These are phyloP conservation scores for Bombus impatiens DNA, from an alignment of 1,140 invertebrate species.

Conservation along the genomic window DNA sequence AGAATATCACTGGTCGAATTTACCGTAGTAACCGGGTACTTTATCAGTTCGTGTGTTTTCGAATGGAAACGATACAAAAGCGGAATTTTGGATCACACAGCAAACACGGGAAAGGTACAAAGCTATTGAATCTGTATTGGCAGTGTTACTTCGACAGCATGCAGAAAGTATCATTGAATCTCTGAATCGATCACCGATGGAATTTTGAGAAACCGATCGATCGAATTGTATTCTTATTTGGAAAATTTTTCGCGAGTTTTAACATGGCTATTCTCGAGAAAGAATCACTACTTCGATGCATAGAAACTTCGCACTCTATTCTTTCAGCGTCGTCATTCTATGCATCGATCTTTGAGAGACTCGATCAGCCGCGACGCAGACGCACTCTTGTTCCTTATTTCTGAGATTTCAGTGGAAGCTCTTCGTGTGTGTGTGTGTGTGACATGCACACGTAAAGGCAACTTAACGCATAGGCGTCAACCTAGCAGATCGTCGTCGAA, in stretches of 20 bases:
- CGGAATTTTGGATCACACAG: slow-evolving; percentile 5
- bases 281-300: slow-evolving; percentile 39
- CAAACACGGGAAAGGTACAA: not conserved
- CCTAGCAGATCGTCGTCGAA: not conserved
- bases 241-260: not conserved
- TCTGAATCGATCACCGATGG: not conserved
- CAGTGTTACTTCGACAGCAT: slow-evolving; percentile 18
- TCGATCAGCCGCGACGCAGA: slow-evolving; percentile 66
- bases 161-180: not conserved
- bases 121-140: slow-evolving; percentile 26
- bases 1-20: not conserved
- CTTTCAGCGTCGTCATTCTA: slow-evolving; percentile 41
- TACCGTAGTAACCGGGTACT: no score
- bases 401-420: not conserved
- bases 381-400: slow-evolving; percentile 59
- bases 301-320: not conserved
- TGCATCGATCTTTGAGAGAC: slow-evolving; percentile 49
- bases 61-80: not conserved
- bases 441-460: slow-evolving; percentile 40
- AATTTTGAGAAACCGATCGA: not conserved
- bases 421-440: slow-evolving; percentile 30
- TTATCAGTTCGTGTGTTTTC: not conserved
- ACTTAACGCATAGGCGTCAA: slow-evolving; percentile 28
- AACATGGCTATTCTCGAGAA: not conserved
- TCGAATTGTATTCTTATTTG: not conserved